phyloP scores from a whole-genome alignment of 2,888 invertebrate genomes.

The Tipula helvola region DNA sequence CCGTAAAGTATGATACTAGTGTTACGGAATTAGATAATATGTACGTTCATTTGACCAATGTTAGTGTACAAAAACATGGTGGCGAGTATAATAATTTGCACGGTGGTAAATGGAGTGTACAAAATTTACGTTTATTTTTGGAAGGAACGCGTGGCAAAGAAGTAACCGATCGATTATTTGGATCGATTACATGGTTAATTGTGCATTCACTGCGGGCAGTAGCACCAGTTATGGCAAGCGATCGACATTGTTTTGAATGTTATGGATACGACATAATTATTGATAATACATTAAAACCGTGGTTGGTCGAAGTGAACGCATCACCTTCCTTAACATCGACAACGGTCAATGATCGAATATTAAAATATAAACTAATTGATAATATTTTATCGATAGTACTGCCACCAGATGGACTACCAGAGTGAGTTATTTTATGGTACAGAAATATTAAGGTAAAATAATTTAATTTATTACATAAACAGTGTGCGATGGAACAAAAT shows the following conservation, averaged over 20 bases:
- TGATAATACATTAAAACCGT: constrained; percentile 86
- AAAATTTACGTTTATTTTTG: constrained; percentile 77
- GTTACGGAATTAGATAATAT: constrained; percentile 79
- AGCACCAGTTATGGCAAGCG: constrained; percentile 84
- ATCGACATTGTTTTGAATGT: constrained; percentile 62
- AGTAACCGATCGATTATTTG: constrained; percentile 78
- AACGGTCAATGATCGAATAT: constrained; percentile 83
- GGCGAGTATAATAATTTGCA: constrained; percentile 89
- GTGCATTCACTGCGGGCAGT: constrained; percentile 90
- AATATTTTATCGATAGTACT: constrained; percentile 83
- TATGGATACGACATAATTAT: constrained; percentile 96
- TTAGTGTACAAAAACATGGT: constrained; percentile 95
- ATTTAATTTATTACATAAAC: background rate
- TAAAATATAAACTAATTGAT: constrained; percentile 88
- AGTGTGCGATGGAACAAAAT: constrained; percentile 78
- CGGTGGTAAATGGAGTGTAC: constrained; percentile 89
- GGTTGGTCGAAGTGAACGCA: constrained; percentile 89
- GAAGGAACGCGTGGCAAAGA: constrained; percentile 83
- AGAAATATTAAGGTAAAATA: background rate
- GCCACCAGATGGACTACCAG: constrained; percentile 78
- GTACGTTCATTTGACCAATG: constrained; percentile 92
- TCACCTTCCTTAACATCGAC: constrained; percentile 91
- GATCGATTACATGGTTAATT: constrained; percentile 79
- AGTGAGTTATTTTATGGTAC: constrained; percentile 40
- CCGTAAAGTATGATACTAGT: constrained; percentile 86